A percentile compares a stretch with the other conserved stretches of the same genome.
phyloP scores from a whole-genome alignment of 2,113 vertebrate species.

The Physeter macrocephalus region DNA sequence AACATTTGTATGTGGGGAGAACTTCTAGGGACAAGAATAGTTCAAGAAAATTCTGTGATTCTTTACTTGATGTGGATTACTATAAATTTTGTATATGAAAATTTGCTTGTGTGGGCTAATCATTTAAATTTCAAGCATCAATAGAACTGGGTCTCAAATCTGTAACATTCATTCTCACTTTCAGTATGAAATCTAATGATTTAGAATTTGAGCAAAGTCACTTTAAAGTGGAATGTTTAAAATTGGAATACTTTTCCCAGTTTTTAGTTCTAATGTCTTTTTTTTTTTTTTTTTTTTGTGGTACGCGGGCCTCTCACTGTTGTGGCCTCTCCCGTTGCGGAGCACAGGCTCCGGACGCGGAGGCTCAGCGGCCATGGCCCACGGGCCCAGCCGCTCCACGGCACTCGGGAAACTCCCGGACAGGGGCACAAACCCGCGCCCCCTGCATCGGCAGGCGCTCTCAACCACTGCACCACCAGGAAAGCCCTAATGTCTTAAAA shows the following conservation, averaged over 20 bases:
- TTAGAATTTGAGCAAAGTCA: not conserved
- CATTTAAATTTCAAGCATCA: not conserved
- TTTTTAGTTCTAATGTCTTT: not conserved
- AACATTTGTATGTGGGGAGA: not conserved
- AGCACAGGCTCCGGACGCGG: too few relatives aligned
- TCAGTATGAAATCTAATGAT: not conserved
- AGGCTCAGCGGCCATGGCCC: too few relatives aligned
- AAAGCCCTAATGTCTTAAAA: not conserved
- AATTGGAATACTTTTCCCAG: not conserved
- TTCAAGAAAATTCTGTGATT: not conserved
- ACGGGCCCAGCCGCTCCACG: too few relatives aligned
- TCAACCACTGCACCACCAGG: too few relatives aligned
- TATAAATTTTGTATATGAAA: not conserved
- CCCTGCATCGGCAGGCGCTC: too few relatives aligned
- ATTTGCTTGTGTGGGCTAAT: not conserved
- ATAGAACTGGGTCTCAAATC: not conserved
- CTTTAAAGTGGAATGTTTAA: not conserved
- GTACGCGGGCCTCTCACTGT: too few relatives aligned
- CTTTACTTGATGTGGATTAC: not conserved
- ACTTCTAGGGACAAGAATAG: not conserved
- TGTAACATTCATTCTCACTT: not conserved
- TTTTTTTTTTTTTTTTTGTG: too few relatives aligned
- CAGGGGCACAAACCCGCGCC: too few relatives aligned
- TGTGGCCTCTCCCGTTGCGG: too few relatives aligned
- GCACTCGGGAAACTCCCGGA: too few relatives aligned